Percentiles rank a stretch among this genome's conserved stretches.
Evolutionary conservation across 1,140 invertebrate species (phyloP).

Genomic region (Drosophila jambulina): DNA sequence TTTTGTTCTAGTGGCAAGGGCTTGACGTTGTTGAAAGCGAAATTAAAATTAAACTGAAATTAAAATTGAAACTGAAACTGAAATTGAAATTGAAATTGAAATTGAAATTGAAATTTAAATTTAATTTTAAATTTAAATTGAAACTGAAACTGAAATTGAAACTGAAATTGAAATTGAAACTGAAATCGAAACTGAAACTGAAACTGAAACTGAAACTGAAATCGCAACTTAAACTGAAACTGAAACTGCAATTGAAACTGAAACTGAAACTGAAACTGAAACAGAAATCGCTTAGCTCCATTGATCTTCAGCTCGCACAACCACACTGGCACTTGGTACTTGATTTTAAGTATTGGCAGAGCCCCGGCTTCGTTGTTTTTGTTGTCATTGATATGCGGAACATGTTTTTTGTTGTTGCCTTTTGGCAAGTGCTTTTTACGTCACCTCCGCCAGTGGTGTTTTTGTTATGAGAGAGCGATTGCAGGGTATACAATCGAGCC

Average conservation of each 20-base stretch:
- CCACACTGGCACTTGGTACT: conserved; percentile 13
- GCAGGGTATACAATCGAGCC: conserved; percentile 36
- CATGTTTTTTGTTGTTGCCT: conserved; percentile 70
- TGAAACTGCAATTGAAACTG: not conserved
- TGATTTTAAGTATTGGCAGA: conserved; percentile 35
- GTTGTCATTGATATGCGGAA: conserved; percentile 78
- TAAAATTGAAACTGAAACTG: too few species aligned
- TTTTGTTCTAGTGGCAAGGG: not conserved
- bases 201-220: conserved; percentile 23
- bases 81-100: conserved; percentile 17
- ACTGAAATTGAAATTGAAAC: conserved; percentile 28
- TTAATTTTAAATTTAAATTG: conserved; percentile 3
- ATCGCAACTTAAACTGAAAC: not conserved
- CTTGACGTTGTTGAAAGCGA: conserved; percentile 32
- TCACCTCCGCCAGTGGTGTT: conserved; percentile 61
- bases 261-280: conserved; percentile 21
- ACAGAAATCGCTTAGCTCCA: conserved; percentile 22
- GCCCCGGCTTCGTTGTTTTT: conserved; percentile 26
- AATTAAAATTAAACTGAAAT: too few species aligned
- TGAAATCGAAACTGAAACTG: not conserved
- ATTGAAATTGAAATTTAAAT: conserved; percentile 1
- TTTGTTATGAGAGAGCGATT: conserved; percentile 54
- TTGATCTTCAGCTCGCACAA: conserved; percentile 10
- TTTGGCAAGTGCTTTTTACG: conserved; percentile 64
- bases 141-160: too few species aligned